Evolutionary conservation across 2,113 vertebrate species (phyloP).

Genomic region (Sterrhoptilus dennistouni): DNA sequence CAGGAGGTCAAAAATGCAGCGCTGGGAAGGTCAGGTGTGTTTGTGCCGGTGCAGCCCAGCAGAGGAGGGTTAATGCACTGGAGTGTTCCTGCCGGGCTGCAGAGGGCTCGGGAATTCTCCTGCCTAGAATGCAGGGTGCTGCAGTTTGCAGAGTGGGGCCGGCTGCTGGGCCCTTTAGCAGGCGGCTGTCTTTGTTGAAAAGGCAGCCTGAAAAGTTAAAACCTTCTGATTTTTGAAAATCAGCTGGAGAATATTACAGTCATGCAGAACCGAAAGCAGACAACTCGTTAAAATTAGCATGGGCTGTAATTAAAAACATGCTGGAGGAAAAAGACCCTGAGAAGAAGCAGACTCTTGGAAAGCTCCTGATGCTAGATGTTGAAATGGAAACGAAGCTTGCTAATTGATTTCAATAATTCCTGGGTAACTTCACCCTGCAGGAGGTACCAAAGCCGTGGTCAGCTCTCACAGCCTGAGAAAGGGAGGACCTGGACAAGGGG

Average conservation of each 20-base stretch:
- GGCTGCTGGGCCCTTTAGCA: slow-evolving; percentile 12
- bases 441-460: not conserved
- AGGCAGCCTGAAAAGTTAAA: slow-evolving; percentile 67
- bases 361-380: slow-evolving; percentile 20
- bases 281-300: slow-evolving; percentile 64
- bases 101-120: not conserved
- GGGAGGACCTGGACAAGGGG: too few species aligned
- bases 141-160: accelerated
- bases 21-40: not conserved
- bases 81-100: not conserved
- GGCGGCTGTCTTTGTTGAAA: slow-evolving; percentile 38
- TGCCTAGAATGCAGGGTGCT: not conserved
- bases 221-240: slow-evolving; percentile 51
- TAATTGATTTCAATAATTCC: slow-evolving; percentile 37
- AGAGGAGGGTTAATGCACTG: not conserved
- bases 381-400: slow-evolving; percentile 39
- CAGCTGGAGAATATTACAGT: slow-evolving; percentile 66
- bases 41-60: not conserved
- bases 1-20: not conserved
- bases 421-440: not conserved
- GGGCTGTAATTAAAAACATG: slow-evolving; percentile 59
- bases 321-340: slow-evolving; percentile 8
- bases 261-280: slow-evolving; percentile 51
- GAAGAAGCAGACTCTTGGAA: slow-evolving; percentile 55
- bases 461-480: not conserved